Evolutionary conservation across 1,140 invertebrate genomes (phyloP), one percentile per base, ranked within the genome.

Genomic region (Asobara japonica): DNA sequence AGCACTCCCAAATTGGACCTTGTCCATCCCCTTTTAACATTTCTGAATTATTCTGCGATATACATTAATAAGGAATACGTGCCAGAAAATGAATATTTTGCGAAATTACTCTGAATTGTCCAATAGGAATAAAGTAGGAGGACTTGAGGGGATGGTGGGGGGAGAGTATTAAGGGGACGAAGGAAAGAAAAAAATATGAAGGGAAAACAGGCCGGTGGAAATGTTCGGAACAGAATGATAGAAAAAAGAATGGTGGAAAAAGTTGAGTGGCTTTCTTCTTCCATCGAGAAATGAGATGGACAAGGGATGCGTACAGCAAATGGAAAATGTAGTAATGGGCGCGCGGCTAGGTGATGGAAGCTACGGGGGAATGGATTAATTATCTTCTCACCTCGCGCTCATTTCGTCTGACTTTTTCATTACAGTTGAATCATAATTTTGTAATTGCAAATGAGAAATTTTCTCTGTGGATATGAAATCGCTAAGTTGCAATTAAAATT

Each of bases 311-410:
- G 20, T 56, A 27, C 8, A 56, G 51, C 20, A 25, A 22, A 56
- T 56, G 51, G 51, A 56, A 56, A 56, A 56, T 56, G 51, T 68
- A 71, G 68, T 62, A 76, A 76, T 51, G 61, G 41, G 45, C 16
- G n/a, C 18, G 75, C 45, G 69, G 65, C 33, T 65, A 20, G 29
- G 29, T 70, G 72, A 65, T 48, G 66, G 36, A 74, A 73, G 38
- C 73, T 64, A 51, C 68, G 45, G 66, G 65, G 70, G 74, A 80
- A 77, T 72, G 71, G 74, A 80, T 80, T 80, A 78, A 80, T 78
- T 80, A 77, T 38, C 72, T 70, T 51, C 67, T 25, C 33, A 33
- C 60, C 56, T 65, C 68, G 38, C 60, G 30, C 45, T 75, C 65
- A 65, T 41, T 74, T 75, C 62, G 48, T 60, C 65, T 76, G 70